Conservation (phyloP, 2,888 invertebrate species). For the Mellilla xanthometata region DNA sequence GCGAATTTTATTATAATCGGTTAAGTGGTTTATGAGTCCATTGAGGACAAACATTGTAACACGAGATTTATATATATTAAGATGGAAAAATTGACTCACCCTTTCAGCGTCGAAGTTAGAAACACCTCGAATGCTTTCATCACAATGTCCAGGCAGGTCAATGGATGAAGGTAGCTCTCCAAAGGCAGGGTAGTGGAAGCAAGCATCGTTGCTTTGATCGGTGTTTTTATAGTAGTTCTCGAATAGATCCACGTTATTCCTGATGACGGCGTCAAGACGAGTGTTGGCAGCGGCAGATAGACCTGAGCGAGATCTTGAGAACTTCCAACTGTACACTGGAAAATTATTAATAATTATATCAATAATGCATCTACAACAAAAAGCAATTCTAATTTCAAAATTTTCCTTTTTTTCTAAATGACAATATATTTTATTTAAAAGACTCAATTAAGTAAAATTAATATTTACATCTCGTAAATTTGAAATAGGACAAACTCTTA, state of each 20-base stretch:
- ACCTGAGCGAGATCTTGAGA: slow-evolving; percentile 48
- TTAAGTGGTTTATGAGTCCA: no score
- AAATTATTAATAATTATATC: not conserved
- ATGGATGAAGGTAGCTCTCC: slow-evolving; percentile 43
- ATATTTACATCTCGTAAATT: no score
- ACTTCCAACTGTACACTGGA: slow-evolving; percentile 70
- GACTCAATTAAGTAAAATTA: no score
- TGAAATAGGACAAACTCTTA: no score
- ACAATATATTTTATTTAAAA: no score
- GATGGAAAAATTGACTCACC: slow-evolving; percentile 41
- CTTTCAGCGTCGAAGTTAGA: slow-evolving; percentile 44
- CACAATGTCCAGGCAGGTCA: slow-evolving; percentile 53
- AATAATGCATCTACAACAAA: no score
- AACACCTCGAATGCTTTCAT: slow-evolving; percentile 47
- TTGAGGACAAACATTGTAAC: no score
- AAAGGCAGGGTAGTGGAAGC: slow-evolving; percentile 66
- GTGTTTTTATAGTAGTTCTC: slow-evolving; percentile 53
- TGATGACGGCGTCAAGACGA: slow-evolving; percentile 44
- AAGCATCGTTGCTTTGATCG: slow-evolving; percentile 50
- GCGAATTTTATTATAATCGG: no score
- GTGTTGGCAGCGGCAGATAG: slow-evolving; percentile 43
- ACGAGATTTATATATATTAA: not conserved
- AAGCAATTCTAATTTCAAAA: no score
- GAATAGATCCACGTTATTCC: slow-evolving; percentile 48
- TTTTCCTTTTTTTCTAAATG: no score